Conservation (phyloP, 2,113 vertebrate species). For the Speoplatyrhinus poulsoni region DNA sequence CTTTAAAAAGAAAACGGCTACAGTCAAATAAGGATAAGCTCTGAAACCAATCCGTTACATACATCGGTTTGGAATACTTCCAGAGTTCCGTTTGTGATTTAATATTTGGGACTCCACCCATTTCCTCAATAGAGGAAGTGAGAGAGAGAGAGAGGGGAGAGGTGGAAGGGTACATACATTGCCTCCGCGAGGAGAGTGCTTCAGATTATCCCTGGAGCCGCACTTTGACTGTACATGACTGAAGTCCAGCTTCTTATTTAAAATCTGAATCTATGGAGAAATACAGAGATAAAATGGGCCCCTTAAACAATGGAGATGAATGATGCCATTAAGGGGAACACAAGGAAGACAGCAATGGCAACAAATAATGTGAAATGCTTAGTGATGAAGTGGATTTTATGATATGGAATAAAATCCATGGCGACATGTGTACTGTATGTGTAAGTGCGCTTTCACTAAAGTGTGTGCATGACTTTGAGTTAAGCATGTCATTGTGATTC, state of each 20-base stretch:
- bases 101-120: background rate
- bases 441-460: background rate
- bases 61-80: no score
- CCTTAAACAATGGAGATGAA: constrained; percentile 21
- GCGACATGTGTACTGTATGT: background rate
- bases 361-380: background rate
- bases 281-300: constrained; percentile 61
- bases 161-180: constrained; percentile 83
- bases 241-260: constrained; percentile 94
- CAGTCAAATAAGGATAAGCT: background rate
- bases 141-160: constrained; percentile 7
- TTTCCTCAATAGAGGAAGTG: constrained; percentile 9
- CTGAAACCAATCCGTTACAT: no score
- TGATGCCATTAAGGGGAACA: background rate
- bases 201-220: constrained; percentile 94
- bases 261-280: constrained; percentile 91
- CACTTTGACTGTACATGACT: constrained; percentile 86
- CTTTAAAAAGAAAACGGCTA: background rate
- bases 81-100: no score
- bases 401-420: background rate
- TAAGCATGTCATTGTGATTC: background rate
- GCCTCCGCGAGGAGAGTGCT: constrained; percentile 84
- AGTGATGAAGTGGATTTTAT: background rate
- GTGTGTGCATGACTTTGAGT: background rate
- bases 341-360: background rate